Evolutionary conservation across 2,797 vertebrate species (phyloP).

Genomic region (Gorsachius magnificus): DNA sequence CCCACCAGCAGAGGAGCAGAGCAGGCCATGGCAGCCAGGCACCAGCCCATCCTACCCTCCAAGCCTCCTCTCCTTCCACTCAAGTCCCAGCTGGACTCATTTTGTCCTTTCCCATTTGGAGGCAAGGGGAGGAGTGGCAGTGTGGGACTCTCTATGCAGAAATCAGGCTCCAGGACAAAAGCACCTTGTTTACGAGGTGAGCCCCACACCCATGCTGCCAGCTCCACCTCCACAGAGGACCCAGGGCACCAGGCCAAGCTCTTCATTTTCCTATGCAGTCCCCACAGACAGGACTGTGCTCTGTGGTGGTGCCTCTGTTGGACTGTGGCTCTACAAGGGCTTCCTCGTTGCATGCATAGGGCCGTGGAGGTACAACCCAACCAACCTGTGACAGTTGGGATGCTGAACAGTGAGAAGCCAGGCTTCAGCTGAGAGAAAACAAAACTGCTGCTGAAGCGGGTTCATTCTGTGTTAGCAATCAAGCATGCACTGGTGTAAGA

Average conservation of each 20-base stretch:
- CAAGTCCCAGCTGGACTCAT: rapidly evolving
- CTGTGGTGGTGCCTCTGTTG: not conserved
- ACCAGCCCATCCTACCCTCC: not conserved
- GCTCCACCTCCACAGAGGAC: not conserved
- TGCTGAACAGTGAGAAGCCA: not conserved
- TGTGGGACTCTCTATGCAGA: rapidly evolving
- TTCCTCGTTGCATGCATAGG: not conserved
- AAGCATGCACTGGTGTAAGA: not conserved
- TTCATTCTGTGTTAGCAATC: not conserved
- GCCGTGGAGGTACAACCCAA: not conserved
- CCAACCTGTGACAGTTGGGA: rapidly evolving
- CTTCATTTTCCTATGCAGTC: rapidly evolving
- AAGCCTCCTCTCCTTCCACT: not conserved
- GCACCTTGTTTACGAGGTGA: not conserved
- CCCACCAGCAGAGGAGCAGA: not conserved
- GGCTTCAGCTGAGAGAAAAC: not conserved
- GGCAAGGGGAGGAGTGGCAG: not conserved
- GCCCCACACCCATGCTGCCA: not conserved
- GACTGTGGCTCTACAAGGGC: not conserved
- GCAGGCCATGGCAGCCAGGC: not conserved
- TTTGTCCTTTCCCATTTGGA: not conserved
- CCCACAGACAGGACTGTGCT: not conserved
- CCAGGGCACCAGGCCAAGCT: not conserved
- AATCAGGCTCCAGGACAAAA: not conserved
- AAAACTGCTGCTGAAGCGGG: not conserved